Base-by-base conservation (phyloP, 2,113 vertebrate species). In the Todiramphus saurophagus region DNA sequence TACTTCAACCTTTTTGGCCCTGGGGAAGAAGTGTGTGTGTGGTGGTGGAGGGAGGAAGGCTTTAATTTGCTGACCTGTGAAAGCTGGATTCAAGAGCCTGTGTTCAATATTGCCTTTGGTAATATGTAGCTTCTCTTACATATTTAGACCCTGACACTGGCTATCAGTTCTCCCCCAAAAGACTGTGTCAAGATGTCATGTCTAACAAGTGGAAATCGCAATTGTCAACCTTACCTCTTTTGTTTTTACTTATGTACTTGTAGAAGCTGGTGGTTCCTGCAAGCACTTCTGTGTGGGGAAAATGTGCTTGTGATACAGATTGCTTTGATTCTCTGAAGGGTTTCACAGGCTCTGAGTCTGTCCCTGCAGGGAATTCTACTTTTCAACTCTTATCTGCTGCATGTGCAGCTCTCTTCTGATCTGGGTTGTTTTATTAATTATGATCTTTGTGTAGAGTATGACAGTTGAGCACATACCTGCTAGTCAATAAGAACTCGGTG, bases 271-370 rank as follows among this genome's bases (percentile, higher is more conserved):
- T 63, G 60, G 69, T 11, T 89, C 63, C 75, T 88, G 72, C 60
- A 67, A 90, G 70, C 50, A 18, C 55, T 82, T 94, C 85, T 48
- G 74, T 73, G 9, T 1, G 2, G 56, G 60, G 58, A 37, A 75
- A 82, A 92, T 80, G 58, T 92, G 70, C 84, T 93, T 87, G 83
- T 91, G 74, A 85, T 91, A 77, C 77, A 94, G 77, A 63, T 89
- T 73, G 79, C 84, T 95, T 93, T 83, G 87, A 78, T 95, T 97
- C 94, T 89, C 63, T 10, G 74, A 93, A 96, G 94, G 89, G 14
- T 83, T 95, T 89, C 74, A 51, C 77, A 82, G 81, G 21, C 50
- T 81, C 69, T 9, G n/a, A 94, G 60, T 70, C 46, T 1, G 1
- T 63, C 56, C 35, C 94, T 84, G 43, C 66, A 90, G 84, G 89